These are phyloP conservation scores for Pangasius krempfi DNA, from an alignment of 2,797 vertebrate species.

Conservation along the genomic window DNA sequence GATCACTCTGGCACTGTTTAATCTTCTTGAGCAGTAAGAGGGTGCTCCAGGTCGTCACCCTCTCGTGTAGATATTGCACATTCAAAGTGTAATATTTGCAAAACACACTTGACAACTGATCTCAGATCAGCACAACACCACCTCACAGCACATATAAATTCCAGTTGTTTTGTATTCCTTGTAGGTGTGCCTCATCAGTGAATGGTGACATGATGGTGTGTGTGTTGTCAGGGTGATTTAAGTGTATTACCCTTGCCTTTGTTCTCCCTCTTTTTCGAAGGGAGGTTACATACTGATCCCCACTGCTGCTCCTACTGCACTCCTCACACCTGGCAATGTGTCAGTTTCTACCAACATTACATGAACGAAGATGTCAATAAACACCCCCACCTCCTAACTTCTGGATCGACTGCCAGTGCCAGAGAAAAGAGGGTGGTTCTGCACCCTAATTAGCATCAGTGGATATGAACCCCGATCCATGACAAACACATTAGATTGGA, in stretches of 20 bases:
- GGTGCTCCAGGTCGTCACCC: constrained; percentile 5
- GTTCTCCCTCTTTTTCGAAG: constrained; percentile 37
- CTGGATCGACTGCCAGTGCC: constrained; percentile 41
- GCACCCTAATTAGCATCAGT: background rate
- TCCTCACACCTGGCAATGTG: constrained; percentile 31
- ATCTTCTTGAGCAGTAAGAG: constrained; percentile 15
- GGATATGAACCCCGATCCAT: background rate
- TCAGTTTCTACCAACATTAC: constrained; percentile 35
- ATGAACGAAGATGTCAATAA: constrained; percentile 50
- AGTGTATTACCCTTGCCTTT: constrained; percentile 21
- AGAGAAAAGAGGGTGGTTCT: background rate
- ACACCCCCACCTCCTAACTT: constrained; percentile 30
- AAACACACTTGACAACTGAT: constrained; percentile 5
- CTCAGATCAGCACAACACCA: constrained; percentile 4
- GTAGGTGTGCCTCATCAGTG: constrained; percentile 70
- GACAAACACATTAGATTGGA: constrained; percentile 20
- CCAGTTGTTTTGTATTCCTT: constrained; percentile 71
- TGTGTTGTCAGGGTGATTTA: constrained; percentile 36
- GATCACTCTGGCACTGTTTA: constrained; percentile 19
- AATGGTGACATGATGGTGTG: constrained; percentile 57
- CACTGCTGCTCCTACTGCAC: constrained; percentile 37
- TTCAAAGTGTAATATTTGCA: background rate
- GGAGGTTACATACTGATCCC: constrained; percentile 68
- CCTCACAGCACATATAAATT: constrained; percentile 52
- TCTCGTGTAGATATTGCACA: constrained; percentile 5